These are phyloP conservation scores for Ridgeia piscesae DNA, from an alignment of 1,140 invertebrate genomes.

Conservation along the genomic window DNA sequence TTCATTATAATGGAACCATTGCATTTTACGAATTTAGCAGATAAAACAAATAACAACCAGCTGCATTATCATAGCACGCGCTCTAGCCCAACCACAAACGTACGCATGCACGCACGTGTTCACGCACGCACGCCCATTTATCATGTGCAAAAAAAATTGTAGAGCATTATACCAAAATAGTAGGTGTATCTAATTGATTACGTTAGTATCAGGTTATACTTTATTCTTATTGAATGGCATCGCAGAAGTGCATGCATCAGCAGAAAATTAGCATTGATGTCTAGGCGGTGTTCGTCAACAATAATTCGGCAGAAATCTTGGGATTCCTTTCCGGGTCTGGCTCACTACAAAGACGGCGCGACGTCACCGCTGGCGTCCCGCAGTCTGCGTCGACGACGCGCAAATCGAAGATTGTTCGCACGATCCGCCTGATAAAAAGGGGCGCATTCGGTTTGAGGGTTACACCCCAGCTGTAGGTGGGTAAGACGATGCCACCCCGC, in stretches of 20 bases:
- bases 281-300: background rate
- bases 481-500: background rate
- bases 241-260: background rate
- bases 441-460: background rate
- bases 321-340: background rate
- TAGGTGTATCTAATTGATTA: background rate
- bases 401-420: slow-evolving; percentile 5
- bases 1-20: too few relatives aligned
- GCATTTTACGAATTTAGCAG: too few relatives aligned
- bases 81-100: background rate
- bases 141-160: background rate
- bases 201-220: background rate
- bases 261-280: too few relatives aligned
- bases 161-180: background rate
- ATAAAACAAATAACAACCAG: background rate
- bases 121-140: background rate
- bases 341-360: background rate
- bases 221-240: background rate
- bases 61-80: too few relatives aligned
- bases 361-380: background rate
- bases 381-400: background rate
- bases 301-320: background rate
- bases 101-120: background rate
- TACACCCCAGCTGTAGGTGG: slow-evolving; percentile 3
- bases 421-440: background rate